Conservation (phyloP, 2,888 invertebrate species). For the Pristionchus entomophagus region DNA sequence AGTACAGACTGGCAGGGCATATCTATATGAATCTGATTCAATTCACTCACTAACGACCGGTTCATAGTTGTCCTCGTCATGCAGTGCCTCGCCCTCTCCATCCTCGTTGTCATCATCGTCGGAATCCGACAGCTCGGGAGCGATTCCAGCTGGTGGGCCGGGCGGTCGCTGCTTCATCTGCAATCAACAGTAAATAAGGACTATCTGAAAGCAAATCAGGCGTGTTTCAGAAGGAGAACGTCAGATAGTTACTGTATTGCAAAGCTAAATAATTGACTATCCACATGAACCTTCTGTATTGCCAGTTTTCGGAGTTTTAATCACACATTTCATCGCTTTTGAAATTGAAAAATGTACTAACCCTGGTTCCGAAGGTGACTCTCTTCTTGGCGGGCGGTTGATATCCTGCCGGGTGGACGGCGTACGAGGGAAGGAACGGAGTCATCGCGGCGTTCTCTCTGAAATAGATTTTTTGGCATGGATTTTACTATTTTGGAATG, state of each 20-base stretch:
- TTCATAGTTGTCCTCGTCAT: slow-evolving; percentile 44
- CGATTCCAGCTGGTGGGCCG: slow-evolving; percentile 69
- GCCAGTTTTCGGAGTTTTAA: no score
- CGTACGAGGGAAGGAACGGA: slow-evolving; percentile 54
- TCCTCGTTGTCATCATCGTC: slow-evolving; percentile 57
- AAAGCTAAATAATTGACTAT: no score
- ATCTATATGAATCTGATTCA: background rate
- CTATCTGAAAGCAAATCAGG: no score
- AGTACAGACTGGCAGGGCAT: background rate
- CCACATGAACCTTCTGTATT: background rate
- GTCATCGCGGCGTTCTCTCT: slow-evolving; percentile 58
- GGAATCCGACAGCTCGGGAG: slow-evolving; percentile 63
- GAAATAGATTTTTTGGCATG: background rate
- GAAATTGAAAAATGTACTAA: background rate
- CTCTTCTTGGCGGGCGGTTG: slow-evolving; percentile 41
- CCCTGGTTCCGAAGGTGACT: slow-evolving; percentile 15
- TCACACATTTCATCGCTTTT: background rate
- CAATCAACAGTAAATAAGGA: no score
- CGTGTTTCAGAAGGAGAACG: no score
- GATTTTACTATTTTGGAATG: no score
- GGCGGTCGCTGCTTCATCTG: slow-evolving; percentile 50
- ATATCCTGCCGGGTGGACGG: slow-evolving; percentile 49
- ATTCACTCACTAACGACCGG: slow-evolving; percentile 33
- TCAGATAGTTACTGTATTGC: no score
- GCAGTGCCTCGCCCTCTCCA: background rate